Conservation (phyloP, 30 jellyfish, hydroid and myxozoan species). For the Aurelia coerulea region DNA sequence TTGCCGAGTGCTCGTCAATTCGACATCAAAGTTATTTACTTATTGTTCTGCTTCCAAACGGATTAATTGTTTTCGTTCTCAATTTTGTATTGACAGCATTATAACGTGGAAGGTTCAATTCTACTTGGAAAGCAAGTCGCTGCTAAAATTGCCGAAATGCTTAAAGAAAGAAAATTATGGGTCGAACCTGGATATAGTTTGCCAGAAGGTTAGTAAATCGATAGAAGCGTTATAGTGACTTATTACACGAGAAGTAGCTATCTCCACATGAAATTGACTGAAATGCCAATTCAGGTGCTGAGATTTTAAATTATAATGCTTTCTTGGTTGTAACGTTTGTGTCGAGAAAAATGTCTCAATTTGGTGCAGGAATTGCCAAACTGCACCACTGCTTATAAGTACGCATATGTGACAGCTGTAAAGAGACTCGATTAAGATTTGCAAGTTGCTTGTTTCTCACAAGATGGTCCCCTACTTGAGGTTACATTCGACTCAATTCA, state of each 20-base stretch:
- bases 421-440: no score
- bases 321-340: not conserved
- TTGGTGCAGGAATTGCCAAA: no score
- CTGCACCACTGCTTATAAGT: no score
- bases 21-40: no score
- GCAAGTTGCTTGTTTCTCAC: no score
- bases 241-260: not conserved
- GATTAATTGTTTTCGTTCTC: not conserved
- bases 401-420: no score
- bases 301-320: no score
- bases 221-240: not conserved
- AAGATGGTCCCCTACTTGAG: no score
- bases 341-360: not conserved
- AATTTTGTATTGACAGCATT: conserved; percentile 73
- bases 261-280: not conserved
- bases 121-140: conserved; percentile 94
- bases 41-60: no score
- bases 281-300: not conserved
- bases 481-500: no score
- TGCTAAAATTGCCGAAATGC: conserved; percentile 55
- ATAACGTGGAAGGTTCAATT: conserved; percentile 88
- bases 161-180: conserved; percentile 31
- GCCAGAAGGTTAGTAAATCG: conserved; percentile 30
- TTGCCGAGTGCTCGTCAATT: no score
- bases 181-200: conserved; percentile 48